Evolutionary conservation across 2,113 vertebrate genomes (phyloP).

Genomic region (Paradisaea rubra): DNA sequence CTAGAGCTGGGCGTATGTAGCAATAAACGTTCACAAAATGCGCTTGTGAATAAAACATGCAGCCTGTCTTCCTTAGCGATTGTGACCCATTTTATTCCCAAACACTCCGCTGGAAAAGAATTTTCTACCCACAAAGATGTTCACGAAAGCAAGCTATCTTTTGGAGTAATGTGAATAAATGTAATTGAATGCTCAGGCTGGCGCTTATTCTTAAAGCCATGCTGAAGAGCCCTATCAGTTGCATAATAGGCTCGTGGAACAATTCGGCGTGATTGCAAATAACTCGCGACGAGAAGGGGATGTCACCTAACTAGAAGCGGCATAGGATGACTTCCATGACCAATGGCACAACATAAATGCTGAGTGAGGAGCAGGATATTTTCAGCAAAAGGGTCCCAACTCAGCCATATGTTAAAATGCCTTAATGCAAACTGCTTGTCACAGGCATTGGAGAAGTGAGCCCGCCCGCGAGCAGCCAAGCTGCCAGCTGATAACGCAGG

Average conservation of each 20-base stretch:
- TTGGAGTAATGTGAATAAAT: slow-evolving; percentile 31
- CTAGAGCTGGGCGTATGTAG: not conserved
- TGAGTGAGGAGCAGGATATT: not conserved
- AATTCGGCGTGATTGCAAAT: not conserved
- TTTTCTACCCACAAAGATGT: not conserved
- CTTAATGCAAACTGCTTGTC: not conserved
- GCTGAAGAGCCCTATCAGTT: slow-evolving; percentile 19
- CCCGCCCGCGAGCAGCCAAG: not conserved
- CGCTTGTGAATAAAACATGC: slow-evolving; percentile 57
- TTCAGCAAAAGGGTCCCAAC: not conserved
- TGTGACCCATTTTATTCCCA: slow-evolving; percentile 58
- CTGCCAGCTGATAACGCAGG: not conserved
- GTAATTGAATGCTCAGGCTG: not conserved
- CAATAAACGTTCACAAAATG: slow-evolving; percentile 52
- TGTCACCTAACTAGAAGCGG: not conserved
- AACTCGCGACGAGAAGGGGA: not conserved
- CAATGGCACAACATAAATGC: not conserved
- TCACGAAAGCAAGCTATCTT: slow-evolving; percentile 3
- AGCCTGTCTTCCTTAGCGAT: slow-evolving; percentile 20
- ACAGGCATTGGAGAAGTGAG: not conserved
- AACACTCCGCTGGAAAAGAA: not conserved
- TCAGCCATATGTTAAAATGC: slow-evolving; percentile 26
- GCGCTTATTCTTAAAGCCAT: not conserved
- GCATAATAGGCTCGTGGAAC: not conserved
- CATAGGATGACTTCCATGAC: not conserved